Conservation (phyloP, 2,113 vertebrate genomes). For the Equus quagga region DNA sequence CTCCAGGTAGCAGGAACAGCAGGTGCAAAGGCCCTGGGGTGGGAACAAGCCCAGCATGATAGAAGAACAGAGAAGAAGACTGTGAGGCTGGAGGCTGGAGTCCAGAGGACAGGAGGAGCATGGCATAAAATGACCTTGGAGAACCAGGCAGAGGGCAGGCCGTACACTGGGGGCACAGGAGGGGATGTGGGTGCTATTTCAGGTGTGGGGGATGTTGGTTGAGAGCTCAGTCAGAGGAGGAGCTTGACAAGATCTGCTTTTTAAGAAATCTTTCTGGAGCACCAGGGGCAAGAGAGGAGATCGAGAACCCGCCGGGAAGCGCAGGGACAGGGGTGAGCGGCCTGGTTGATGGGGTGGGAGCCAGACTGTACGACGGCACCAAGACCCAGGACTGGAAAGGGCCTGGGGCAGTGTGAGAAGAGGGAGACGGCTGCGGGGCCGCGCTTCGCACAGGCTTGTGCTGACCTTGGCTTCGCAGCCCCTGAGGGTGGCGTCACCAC, state of each 20-base stretch:
- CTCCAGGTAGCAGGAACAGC: accelerated
- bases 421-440: not conserved
- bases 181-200: too few species aligned
- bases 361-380: accelerated
- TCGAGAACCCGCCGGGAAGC: not conserved
- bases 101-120: too few species aligned
- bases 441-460: accelerated
- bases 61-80: not conserved
- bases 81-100: not conserved
- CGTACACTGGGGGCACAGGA: accelerated
- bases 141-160: not conserved
- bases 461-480: accelerated
- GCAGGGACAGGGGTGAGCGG: accelerated
- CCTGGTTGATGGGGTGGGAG: accelerated
- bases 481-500: accelerated
- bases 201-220: not conserved
- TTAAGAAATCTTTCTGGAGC: not conserved
- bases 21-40: not conserved
- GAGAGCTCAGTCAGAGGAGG: too few species aligned
- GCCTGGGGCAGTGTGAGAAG: not conserved
- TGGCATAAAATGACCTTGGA: accelerated
- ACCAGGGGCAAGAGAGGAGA: accelerated
- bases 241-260: not conserved
- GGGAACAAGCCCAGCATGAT: accelerated
- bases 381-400: not conserved